Conservation (phyloP, 2,888 invertebrate genomes). For the Pyrocoelia pectoralis region DNA sequence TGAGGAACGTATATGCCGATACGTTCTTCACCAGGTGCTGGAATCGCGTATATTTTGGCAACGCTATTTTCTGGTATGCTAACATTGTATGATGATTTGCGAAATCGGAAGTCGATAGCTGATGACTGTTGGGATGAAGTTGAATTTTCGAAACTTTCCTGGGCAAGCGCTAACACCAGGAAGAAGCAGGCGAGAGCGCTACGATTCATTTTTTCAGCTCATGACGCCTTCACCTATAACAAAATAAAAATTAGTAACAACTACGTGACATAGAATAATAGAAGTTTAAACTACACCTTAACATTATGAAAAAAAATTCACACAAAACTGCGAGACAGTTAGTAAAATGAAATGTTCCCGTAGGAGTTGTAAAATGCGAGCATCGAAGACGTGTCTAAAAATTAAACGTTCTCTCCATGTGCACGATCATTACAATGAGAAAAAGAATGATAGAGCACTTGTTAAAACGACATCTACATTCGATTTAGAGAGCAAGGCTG, state of each 20-base stretch:
- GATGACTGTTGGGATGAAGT: conserved; percentile 30
- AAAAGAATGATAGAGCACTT: neutral
- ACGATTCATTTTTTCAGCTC: conserved; percentile 56
- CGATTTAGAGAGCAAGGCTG: neutral
- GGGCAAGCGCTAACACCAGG: conserved; percentile 52
- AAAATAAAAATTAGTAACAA: conserved; percentile 26
- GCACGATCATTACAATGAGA: neutral
- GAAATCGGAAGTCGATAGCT: conserved; percentile 72
- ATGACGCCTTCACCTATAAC: conserved; percentile 54
- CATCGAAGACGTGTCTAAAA: neutral
- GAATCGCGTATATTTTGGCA: conserved; percentile 84
- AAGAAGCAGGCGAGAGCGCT: conserved; percentile 55
- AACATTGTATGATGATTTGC: conserved; percentile 80
- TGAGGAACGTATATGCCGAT: conserved; percentile 77
- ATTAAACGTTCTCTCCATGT: neutral
- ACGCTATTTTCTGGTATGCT: conserved; percentile 92
- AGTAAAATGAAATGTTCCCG: neutral
- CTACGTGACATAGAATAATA: too few relatives aligned
- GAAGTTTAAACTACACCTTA: too few relatives aligned
- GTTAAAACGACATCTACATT: neutral
- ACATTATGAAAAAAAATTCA: too few relatives aligned
- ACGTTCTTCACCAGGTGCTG: conserved; percentile 74
- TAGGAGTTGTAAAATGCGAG: neutral
- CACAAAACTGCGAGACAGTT: too few relatives aligned
- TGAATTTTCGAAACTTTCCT: conserved; percentile 48